Evolutionary conservation across 2,113 vertebrate species (phyloP), one percentile per base, ranked within the genome.

Genomic region (Rhagologus leucostigma): DNA sequence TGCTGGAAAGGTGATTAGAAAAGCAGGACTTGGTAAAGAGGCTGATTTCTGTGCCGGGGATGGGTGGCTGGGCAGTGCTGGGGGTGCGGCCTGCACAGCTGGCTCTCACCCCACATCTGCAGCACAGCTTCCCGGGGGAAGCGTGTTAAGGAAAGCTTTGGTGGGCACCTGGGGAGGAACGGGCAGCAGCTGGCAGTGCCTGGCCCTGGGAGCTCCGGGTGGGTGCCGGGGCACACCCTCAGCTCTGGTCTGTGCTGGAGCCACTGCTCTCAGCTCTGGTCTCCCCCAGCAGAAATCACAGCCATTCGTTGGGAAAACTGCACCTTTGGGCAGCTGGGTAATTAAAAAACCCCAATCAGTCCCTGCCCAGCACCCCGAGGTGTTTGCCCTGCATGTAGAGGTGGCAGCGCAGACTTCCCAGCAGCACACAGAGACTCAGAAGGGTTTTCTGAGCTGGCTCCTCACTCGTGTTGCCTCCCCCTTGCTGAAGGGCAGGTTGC

Each of bases 21-120:
- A 33, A 86, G 63, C 4, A 57, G 50, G 24, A n/a, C 8, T 35
- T 21, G 41, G 53, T n/a, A 6, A 76, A 87, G 37, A 76, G 62
- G 35, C 41, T 0, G 2, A 20, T 32, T 75, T 52, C 41, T 64
- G 59, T 16, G 5, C 27, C 0, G 0, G n/a, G n/a, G 69, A n/a
- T 5, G 56, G 64, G 89, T 0, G 4, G 30, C 23, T 22, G 67
- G 33, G 70, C 74, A 33, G 78, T 0, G 10, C 82, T 23, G 74
- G 64, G 47, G 52, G 4, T 27, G 65, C 2, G 0, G 7, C 0
- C 1, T 10, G 65, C 81, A 52, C 82, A 60, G 50, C 68, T 65
- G 90, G 73, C 6, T 7, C 77, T 59, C 12, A 7, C 35, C 39
- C 71, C 88, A 50, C 71, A 23, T 87, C 84, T 76, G 76, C 75